Evolutionary conservation across 2,797 vertebrate genomes (phyloP).

Genomic region (Enteromius fasciolatus): DNA sequence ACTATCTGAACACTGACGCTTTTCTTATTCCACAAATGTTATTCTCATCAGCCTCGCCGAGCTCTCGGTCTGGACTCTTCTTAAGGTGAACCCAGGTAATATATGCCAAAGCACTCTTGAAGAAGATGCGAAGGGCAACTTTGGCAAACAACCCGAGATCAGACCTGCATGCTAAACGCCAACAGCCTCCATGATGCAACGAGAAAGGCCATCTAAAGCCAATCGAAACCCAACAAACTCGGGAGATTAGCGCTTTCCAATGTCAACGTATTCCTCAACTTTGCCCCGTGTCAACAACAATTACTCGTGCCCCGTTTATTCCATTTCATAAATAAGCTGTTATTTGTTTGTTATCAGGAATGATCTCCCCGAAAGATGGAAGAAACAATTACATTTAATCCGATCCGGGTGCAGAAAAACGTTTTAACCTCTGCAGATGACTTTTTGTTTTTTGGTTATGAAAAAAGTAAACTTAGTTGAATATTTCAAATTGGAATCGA

Average conservation of each 20-base stretch:
- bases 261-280: slow-evolving; percentile 27
- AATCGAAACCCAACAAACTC: slow-evolving; percentile 20
- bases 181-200: neutral
- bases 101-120: slow-evolving; percentile 30
- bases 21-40: neutral
- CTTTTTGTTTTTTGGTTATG: neutral
- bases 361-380: neutral
- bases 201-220: slow-evolving; percentile 18
- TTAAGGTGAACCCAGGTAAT: slow-evolving; percentile 41
- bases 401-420: neutral
- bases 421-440: neutral
- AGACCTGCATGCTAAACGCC: slow-evolving; percentile 36
- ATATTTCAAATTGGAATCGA: neutral
- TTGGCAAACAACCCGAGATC: slow-evolving; percentile 34
- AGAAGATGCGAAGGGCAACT: slow-evolving; percentile 38
- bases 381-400: slow-evolving; percentile 27
- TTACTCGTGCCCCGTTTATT: slow-evolving; percentile 37
- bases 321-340: slow-evolving; percentile 4
- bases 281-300: slow-evolving; percentile 30
- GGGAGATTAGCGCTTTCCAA: slow-evolving; percentile 8
- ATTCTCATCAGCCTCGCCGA: neutral
- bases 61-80: neutral
- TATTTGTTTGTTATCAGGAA: slow-evolving; percentile 28
- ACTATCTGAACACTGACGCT: neutral
- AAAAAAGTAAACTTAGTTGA: neutral